Percentiles rank a stretch among this genome's conserved stretches.
Evolutionary conservation across 2,888 invertebrate genomes (phyloP).

Genomic region (Polietes domitor): DNA sequence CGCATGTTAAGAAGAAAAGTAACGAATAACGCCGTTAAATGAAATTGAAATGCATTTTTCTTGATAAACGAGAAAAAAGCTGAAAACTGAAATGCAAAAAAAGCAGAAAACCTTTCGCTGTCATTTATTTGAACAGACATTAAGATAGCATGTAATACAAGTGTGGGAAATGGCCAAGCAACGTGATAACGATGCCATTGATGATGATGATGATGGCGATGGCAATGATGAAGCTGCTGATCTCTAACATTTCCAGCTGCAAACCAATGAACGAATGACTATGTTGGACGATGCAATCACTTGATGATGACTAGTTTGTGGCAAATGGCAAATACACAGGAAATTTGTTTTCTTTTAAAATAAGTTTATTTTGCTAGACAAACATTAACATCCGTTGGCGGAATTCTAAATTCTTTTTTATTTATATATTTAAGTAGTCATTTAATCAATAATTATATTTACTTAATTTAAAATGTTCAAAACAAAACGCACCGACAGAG

Average conservation of each 20-base stretch:
- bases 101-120: slow-evolving; percentile 35
- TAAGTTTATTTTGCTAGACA: neutral
- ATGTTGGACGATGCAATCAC: no score
- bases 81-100: slow-evolving; percentile 59
- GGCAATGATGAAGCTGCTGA: neutral
- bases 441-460: neutral
- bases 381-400: no score
- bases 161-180: slow-evolving; percentile 20
- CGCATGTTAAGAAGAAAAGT: neutral
- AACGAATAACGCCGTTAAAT: neutral
- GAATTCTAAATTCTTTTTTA: no score
- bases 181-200: neutral
- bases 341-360: neutral
- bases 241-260: neutral
- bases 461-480: neutral
- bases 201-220: neutral
- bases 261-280: neutral
- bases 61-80: neutral
- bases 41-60: slow-evolving; percentile 37
- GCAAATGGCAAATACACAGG: no score
- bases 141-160: slow-evolving; percentile 18
- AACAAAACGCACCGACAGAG: neutral
- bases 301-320: no score
- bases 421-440: neutral
- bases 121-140: slow-evolving; percentile 41